Base-by-base conservation (phyloP, 2,113 vertebrate genomes). In the Cyprinus carpio region DNA sequence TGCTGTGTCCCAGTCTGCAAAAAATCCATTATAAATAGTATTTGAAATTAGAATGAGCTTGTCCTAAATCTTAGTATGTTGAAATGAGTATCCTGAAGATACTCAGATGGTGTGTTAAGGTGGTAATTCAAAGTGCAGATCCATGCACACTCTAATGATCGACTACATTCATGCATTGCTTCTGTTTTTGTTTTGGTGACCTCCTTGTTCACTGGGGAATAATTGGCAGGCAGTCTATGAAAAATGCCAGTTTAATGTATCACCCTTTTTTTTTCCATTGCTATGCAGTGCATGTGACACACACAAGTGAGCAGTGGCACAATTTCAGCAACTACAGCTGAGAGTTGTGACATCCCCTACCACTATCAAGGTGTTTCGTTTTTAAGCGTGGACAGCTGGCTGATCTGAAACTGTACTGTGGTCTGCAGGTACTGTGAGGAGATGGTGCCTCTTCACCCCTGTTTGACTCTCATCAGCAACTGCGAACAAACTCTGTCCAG, bases 401-500 rank as follows among this genome's bases (percentile, higher is more conserved):
- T 54, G 78, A 67, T 65, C 69, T n/a, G 20, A 27, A 81, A 15
- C 2, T 46, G 29, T 74, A 12, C 84, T 83, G 87, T 92, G 88
- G 88, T 78, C 89, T 92, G 74, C 94, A 99, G 98, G 91, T 99
- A 99, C 77, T 94, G 94, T 46, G 96, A 98, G 74, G 96, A 98
- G 91, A 96, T 96, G 93, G 86, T 98, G 67, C 97, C 97, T 62
- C 92, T 94, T 88, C 96, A 99, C 89, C 96, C 96, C 0, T 99
- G 98, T 94, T 95, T 99, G 89, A 94, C 89, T 86, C 94, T 97
- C 88, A 85, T 98, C 93, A 99, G 98, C 92, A 99, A 98, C 93
- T 98, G 97, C 62, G 96, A 99, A 91, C 97, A 99, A 94, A 96
- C 93, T 20, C 96, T 99, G 81, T 99, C 97, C 90, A 98, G 96